Conservation (phyloP, 2,888 invertebrate genomes). For the Eudasyphora cyanicolor region DNA sequence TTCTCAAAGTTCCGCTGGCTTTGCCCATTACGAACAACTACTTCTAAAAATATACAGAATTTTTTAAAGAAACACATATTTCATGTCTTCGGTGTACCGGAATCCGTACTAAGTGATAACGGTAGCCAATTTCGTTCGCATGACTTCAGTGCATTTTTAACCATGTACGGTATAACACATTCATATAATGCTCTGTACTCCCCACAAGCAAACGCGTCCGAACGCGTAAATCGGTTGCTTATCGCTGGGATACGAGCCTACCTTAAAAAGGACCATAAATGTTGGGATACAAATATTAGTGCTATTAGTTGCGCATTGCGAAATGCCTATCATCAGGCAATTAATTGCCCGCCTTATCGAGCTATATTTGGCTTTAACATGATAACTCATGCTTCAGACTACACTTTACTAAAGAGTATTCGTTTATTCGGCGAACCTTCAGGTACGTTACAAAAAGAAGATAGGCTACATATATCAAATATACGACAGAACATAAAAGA, state of each 20-base stretch:
- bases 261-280: background rate
- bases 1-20: background rate
- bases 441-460: too few species aligned
- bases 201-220: too few species aligned
- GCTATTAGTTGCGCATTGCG: background rate
- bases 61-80: background rate
- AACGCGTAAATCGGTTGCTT: background rate
- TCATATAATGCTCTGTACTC: background rate
- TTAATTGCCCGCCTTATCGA: background rate
- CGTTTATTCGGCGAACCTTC: too few species aligned
- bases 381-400: too few species aligned
- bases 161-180: background rate
- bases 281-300: background rate
- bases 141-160: background rate
- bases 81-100: too few species aligned
- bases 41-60: background rate
- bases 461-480: too few species aligned
- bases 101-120: background rate
- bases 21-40: background rate
- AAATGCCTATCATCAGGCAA: background rate
- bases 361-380: too few species aligned
- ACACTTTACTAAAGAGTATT: too few species aligned
- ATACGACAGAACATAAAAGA: too few species aligned
- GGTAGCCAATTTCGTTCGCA: background rate
- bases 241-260: background rate